These are phyloP conservation scores for Hartigia nigra DNA, from an alignment of 2,888 invertebrate genomes.

Conservation along the genomic window DNA sequence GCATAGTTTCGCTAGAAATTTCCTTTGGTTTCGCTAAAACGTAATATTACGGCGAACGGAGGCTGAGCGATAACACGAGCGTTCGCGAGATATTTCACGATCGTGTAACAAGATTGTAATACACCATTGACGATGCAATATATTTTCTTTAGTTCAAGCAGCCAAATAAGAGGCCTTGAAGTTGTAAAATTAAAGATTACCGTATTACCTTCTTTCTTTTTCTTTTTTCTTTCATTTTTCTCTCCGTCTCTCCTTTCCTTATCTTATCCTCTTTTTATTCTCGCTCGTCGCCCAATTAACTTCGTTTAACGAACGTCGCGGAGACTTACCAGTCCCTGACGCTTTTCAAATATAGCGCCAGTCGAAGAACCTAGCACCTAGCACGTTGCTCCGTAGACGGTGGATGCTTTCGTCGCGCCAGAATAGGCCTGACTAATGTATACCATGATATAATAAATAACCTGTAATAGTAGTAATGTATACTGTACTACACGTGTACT, in stretches of 20 bases:
- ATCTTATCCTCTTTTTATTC: background rate
- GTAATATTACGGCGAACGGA: background rate
- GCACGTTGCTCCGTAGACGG: background rate
- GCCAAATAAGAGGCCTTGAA: conserved; percentile 44
- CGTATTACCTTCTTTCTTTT: background rate
- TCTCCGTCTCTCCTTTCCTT: background rate
- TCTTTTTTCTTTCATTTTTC: background rate
- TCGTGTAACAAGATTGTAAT: conserved; percentile 52
- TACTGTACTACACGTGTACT: no score
- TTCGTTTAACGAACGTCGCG: background rate
- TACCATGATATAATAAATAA: no score
- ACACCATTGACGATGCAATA: conserved; percentile 57
- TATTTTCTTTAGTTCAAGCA: conserved; percentile 55
- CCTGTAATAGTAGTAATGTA: no score
- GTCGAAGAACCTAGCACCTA: background rate
- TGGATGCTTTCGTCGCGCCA: background rate
- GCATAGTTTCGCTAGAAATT: conserved; percentile 31
- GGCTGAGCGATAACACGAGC: background rate
- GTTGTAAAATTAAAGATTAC: conserved; percentile 18
- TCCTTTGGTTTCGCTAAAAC: conserved; percentile 25
- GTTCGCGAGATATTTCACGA: conserved; percentile 38
- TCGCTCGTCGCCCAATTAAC: background rate
- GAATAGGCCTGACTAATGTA: background rate
- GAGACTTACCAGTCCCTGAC: background rate
- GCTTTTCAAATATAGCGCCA: background rate